These are phyloP conservation scores for Ceyx melanurus DNA, from an alignment of 2,113 vertebrate genomes.

Conservation along the genomic window DNA sequence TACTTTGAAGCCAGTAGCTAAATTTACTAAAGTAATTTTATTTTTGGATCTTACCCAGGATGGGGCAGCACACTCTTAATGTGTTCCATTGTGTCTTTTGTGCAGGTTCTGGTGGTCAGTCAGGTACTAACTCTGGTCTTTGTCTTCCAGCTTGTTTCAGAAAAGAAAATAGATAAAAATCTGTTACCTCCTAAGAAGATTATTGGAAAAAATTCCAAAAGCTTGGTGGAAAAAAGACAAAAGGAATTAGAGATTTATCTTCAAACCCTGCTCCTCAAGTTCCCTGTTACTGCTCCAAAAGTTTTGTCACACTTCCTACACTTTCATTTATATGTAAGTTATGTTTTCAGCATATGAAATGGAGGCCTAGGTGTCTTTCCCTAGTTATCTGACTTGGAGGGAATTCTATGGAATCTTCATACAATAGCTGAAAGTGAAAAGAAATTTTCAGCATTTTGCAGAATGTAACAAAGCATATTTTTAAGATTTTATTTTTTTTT, in stretches of 20 bases:
- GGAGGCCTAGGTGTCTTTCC: neutral
- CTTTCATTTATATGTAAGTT: conserved; percentile 95
- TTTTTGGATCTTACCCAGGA: neutral
- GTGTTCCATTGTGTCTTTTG: neutral
- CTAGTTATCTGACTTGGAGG: neutral
- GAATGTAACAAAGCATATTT: neutral
- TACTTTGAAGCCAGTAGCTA: neutral
- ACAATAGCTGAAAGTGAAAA: neutral
- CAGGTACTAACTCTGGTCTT: neutral
- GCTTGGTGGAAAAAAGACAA: conserved; percentile 91
- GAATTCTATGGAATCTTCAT: neutral
- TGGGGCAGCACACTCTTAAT: neutral
- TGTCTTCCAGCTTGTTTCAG: conserved; percentile 84
- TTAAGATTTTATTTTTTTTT: neutral
- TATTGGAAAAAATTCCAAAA: conserved; percentile 95
- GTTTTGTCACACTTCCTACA: conserved; percentile 87
- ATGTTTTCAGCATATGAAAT: neutral
- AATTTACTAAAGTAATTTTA: neutral
- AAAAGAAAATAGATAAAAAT: conserved; percentile 90
- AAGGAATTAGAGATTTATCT: conserved; percentile 94
- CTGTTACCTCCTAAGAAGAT: conserved; percentile 97
- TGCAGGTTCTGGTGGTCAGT: neutral
- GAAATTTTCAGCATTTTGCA: neutral
- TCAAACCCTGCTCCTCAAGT: conserved; percentile 86
- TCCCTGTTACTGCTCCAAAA: conserved; percentile 84